Base-by-base conservation (phyloP, 2,888 invertebrate species). In the Ischnus inquisitorius region DNA sequence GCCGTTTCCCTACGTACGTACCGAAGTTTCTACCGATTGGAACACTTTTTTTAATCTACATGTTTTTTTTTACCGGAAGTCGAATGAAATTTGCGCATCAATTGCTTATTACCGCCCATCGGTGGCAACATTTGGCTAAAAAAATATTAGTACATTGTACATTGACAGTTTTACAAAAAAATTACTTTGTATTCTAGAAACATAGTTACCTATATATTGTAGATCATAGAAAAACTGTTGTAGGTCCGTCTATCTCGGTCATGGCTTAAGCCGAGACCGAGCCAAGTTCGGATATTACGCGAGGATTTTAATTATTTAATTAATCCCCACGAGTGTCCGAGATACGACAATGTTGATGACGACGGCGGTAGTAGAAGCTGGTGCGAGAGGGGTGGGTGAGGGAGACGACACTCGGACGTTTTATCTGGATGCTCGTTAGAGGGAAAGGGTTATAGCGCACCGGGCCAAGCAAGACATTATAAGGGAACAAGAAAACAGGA, bases 371-470 rank as follows among this genome's bases (percentile, higher is more conserved):
- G n/a, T n/a, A n/a, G n/a, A n/a, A n/a, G n/a, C n/a, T n/a, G n/a
- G n/a, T n/a, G n/a, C n/a, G n/a, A n/a, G n/a, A n/a, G n/a, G n/a
- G n/a, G n/a, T n/a, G n/a, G n/a, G n/a, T n/a, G n/a, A n/a, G n/a
- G n/a, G n/a, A n/a, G 65, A 2, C 5, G 75, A 76, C 79, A 64
- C 75, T 79, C 41, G 54, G 79, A 64, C 41, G 71, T 83, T 83
- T 79, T 83, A 79, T 83, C 79, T 79, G 69, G 57, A 81, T 78
- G 79, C 79, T 79, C 71, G 71, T 83, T 83, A 60, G 75, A 75
- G 57, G 69, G 48, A 48, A 68, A 83, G 69, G 64, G 62, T 79
- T 62, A 79, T 69, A 65, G 71, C 57, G 65, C 28, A 41, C 68
- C 28, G 10, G 74, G 14, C 60, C 28, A 68, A 28, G 25, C 60